Conservation (phyloP, 2,888 invertebrate genomes). For the Alitta virens region DNA sequence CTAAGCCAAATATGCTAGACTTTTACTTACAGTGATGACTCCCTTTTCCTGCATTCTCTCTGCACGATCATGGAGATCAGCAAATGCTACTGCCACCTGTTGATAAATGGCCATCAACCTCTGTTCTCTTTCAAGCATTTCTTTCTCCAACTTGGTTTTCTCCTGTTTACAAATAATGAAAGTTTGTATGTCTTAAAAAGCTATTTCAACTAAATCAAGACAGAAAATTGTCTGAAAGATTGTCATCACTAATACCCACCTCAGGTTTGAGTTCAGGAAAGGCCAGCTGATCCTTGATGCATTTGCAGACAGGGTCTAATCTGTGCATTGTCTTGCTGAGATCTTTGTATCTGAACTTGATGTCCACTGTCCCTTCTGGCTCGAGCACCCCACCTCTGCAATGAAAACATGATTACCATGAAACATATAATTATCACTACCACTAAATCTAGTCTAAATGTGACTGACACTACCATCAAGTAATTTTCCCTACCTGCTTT, state of each 20-base stretch:
- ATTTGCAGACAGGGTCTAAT: constrained; percentile 55
- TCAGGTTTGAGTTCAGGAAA: constrained; percentile 10
- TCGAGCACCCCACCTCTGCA: constrained; percentile 90
- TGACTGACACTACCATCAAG: too few species aligned
- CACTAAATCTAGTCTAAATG: too few species aligned
- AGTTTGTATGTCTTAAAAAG: too few species aligned
- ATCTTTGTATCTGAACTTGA: constrained; percentile 93
- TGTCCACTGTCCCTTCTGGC: constrained; percentile 95
- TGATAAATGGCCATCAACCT: constrained; percentile 67
- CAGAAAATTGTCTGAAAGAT: too few species aligned
- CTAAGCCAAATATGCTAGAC: too few species aligned
- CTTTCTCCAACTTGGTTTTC: constrained; percentile 65
- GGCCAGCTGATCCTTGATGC: constrained; percentile 62
- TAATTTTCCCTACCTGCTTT: constrained; percentile 64
- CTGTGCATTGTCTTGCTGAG: constrained; percentile 87
- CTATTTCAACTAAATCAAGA: too few species aligned
- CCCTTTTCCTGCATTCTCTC: constrained; percentile 95
- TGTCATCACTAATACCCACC: too few species aligned
- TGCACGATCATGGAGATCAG: constrained; percentile 96
- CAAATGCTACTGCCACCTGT: constrained; percentile 87
- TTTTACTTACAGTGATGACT: constrained; percentile 61
- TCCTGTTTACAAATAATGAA: constrained; percentile 50
- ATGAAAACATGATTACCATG: constrained; percentile 6
- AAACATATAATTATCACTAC: too few species aligned
- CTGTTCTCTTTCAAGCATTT: constrained; percentile 73